Percentiles rank a stretch among this genome's conserved stretches.
Conservation (phyloP, 2,113 vertebrate species). For the Tympanuchus pallidicinctus region DNA sequence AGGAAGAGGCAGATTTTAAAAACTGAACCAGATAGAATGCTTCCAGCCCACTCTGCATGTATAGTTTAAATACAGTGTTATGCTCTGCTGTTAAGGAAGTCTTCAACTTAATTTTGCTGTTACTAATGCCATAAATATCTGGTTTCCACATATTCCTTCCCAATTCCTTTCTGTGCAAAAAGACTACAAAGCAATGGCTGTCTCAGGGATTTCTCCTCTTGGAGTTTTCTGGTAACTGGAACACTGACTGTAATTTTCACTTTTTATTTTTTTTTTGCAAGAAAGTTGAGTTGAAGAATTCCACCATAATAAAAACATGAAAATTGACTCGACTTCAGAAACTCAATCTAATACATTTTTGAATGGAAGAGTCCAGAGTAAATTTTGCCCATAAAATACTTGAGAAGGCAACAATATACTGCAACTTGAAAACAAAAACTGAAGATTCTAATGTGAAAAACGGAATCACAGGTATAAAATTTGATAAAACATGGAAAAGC, state of each 20-base stretch:
- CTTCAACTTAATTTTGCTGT: neutral
- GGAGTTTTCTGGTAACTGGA: neutral
- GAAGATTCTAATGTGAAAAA: neutral
- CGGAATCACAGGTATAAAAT: neutral
- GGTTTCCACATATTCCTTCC: neutral
- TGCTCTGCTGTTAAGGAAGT: neutral
- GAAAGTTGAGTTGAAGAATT: neutral
- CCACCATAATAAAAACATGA: neutral
- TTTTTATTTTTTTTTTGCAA: neutral
- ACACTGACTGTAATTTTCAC: neutral
- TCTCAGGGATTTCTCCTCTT: neutral
- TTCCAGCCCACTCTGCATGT: neutral
- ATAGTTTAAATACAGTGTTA: neutral
- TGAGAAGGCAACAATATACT: neutral
- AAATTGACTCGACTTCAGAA: neutral
- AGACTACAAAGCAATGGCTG: neutral
- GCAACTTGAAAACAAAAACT: neutral
- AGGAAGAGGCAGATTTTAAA: conserved; percentile 25
- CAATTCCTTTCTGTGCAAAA: neutral
- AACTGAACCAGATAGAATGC: conserved; percentile 23
- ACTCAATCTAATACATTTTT: neutral
- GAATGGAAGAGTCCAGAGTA: neutral
- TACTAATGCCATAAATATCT: neutral
- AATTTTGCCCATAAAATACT: neutral
- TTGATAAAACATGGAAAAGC: neutral